Conservation (phyloP, 2,113 vertebrate species). For the Chaetura pelagica region DNA sequence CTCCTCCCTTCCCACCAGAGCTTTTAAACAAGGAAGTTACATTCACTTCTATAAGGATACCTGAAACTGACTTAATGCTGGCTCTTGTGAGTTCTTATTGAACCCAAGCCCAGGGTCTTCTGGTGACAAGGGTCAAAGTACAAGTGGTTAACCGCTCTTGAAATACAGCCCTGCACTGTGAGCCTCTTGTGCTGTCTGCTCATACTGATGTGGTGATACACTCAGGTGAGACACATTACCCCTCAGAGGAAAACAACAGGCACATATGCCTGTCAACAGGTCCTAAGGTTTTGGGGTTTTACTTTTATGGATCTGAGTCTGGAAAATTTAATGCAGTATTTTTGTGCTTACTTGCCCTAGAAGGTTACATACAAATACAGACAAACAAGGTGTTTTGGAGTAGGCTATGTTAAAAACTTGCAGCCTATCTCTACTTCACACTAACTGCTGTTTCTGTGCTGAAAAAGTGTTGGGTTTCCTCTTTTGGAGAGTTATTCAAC, state of each 20-base stretch:
- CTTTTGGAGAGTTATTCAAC: background rate
- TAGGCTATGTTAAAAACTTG: background rate
- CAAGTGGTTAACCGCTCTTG: background rate
- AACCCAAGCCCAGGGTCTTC: background rate
- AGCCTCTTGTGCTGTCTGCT: background rate
- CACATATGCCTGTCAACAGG: background rate
- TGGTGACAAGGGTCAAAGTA: background rate
- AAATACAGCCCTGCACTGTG: background rate
- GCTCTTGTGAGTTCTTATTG: background rate
- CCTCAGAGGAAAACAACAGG: background rate
- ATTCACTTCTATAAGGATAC: background rate
- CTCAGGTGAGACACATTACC: background rate
- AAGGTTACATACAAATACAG: background rate
- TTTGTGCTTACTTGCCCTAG: background rate
- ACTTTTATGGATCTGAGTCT: background rate
- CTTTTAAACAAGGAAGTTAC: background rate
- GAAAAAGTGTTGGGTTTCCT: background rate
- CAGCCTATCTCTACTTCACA: background rate
- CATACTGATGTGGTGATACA: background rate
- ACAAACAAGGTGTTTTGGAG: background rate
- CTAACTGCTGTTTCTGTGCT: background rate
- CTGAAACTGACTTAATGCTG: background rate
- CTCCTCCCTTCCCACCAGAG: background rate
- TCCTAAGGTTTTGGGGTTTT: background rate
- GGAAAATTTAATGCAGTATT: background rate